Percentiles rank a stretch among this genome's conserved stretches.
These are phyloP conservation scores for Conus betulinus DNA, from an alignment of 1,140 invertebrate species.

Conservation along the genomic window DNA sequence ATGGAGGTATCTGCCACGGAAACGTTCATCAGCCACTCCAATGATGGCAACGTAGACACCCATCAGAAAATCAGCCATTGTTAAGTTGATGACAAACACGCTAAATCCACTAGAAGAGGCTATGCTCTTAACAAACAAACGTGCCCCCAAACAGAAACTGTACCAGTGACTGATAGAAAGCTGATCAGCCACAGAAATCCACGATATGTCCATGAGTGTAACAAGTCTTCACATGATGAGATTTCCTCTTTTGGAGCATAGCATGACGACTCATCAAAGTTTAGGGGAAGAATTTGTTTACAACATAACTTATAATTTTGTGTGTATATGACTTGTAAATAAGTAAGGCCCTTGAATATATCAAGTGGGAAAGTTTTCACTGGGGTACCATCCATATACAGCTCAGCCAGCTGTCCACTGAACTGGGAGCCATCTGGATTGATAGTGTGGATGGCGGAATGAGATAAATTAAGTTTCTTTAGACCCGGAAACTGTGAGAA, in stretches of 20 bases:
- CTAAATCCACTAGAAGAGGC: slow-evolving; percentile 41
- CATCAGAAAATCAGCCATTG: too few species aligned
- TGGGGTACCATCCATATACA: background rate
- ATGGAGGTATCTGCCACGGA: too few species aligned
- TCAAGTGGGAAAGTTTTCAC: background rate
- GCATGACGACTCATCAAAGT: too few species aligned
- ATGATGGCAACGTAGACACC: too few species aligned
- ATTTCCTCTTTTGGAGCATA: slow-evolving; percentile 29
- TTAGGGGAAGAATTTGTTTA: too few species aligned
- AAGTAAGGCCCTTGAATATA: background rate
- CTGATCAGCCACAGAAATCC: slow-evolving; percentile 60
- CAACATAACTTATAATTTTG: background rate
- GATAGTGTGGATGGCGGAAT: slow-evolving; percentile 27
- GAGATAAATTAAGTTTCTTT: slow-evolving; percentile 28
- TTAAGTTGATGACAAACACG: too few species aligned
- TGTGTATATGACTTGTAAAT: slow-evolving; percentile 29
- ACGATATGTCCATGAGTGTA: slow-evolving; percentile 21
- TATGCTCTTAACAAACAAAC: too few species aligned
- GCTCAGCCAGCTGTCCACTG: slow-evolving; percentile 24
- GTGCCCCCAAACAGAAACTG: too few species aligned
- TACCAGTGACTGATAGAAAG: slow-evolving; percentile 49
- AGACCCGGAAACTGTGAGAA: background rate
- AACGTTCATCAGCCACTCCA: too few species aligned
- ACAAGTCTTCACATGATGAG: slow-evolving; percentile 53
- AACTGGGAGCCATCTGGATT: slow-evolving; percentile 31